These are phyloP conservation scores for Cassiopea xamachana DNA, from an alignment of 30 jellyfish, hydroid and myxozoan genomes.

Conservation along the genomic window DNA sequence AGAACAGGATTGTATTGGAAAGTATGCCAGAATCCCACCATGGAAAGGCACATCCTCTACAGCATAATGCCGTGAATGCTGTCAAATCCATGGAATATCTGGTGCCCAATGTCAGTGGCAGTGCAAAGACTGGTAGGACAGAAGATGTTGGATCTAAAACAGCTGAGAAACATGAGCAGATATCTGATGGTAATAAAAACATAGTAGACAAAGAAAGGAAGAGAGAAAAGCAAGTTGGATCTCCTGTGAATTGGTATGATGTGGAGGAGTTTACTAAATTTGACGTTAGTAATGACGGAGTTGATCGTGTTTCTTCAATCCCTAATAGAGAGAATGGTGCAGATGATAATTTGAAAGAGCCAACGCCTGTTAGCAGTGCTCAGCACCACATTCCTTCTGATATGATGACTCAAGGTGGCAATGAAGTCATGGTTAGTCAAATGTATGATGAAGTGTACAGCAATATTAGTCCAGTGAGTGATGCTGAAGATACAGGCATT, in stretches of 20 bases:
- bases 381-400: not conserved
- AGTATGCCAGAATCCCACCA: not conserved
- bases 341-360: not conserved
- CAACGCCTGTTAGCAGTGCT: not conserved
- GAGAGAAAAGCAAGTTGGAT: not conserved
- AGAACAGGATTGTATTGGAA: not conserved
- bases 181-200: not conserved
- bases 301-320: not conserved
- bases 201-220: not conserved
- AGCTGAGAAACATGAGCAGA: not conserved
- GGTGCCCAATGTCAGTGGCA: not conserved
- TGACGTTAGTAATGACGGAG: slow-evolving; percentile 1
- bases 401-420: not conserved
- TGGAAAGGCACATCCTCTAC: not conserved
- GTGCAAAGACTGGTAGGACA: not conserved
- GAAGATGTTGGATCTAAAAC: not conserved
- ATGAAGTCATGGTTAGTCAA: not conserved
- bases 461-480: not conserved
- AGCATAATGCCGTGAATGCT: not conserved
- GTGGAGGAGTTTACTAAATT: slow-evolving; percentile 17
- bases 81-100: not conserved
- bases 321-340: not conserved
- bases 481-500: not conserved
- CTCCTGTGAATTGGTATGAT: slow-evolving; percentile 25
- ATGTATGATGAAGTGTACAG: slow-evolving; percentile 12